Evolutionary conservation across 1,140 invertebrate species (phyloP).

Genomic region (Papilio aristodemus): DNA sequence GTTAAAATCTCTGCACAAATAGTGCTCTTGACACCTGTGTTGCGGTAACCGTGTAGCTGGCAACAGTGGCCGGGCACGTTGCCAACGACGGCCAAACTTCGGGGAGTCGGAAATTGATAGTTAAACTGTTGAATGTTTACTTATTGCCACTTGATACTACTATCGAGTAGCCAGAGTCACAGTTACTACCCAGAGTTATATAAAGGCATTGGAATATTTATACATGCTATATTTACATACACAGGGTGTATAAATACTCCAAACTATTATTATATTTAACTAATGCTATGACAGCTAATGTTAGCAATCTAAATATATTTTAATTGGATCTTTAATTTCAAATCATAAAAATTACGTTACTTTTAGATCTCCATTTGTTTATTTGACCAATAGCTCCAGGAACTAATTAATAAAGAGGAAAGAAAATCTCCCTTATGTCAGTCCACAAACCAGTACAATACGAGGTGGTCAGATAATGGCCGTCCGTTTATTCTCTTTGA

Average conservation of each 20-base stretch:
- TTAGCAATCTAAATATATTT: too few species aligned
- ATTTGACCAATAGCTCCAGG: too few species aligned
- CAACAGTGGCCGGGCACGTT: not conserved
- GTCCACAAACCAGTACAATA: not conserved
- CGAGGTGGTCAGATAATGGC: not conserved
- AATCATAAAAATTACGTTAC: too few species aligned
- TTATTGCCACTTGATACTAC: not conserved
- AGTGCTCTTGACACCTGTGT: not conserved
- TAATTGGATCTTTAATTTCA: too few species aligned
- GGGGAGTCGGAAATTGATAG: not conserved
- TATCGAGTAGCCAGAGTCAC: not conserved
- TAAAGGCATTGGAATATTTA: too few species aligned
- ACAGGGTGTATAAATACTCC: too few species aligned
- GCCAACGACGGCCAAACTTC: conserved; percentile 2
- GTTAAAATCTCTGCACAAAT: not conserved
- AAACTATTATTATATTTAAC: too few species aligned
- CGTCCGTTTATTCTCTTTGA: not conserved
- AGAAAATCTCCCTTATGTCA: not conserved
- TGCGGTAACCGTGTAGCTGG: not conserved
- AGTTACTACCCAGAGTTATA: too few species aligned
- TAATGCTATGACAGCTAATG: too few species aligned
- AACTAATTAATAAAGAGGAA: not conserved
- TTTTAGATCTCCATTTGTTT: too few species aligned
- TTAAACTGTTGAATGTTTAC: conserved; percentile 8
- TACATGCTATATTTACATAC: too few species aligned